Evolutionary conservation across 1,140 invertebrate genomes (phyloP), one percentile per base, ranked within the genome.

Genomic region (Lutraria rhynchaena): DNA sequence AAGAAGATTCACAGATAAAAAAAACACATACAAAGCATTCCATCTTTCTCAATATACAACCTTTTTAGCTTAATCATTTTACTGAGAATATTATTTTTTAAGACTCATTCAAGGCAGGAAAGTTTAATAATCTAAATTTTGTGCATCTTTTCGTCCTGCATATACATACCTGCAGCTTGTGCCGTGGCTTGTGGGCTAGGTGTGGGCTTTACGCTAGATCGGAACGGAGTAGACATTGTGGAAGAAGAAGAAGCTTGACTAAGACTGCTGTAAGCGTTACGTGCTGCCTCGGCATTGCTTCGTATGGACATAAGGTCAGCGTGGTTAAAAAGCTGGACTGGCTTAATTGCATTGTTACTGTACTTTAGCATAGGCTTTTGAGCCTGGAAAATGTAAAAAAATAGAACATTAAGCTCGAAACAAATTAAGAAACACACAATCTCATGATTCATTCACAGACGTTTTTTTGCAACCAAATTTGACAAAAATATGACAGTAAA

Each of bases 291-390:
- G 22, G 82, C 77, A 55, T 75, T 69, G n/a, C 76, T 70, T 27
- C 76, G 69, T 44, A 82, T 70, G 27, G 81, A 57, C n/a, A 81
- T 27, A 5, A 82, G 41, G 58, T 89, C 85, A 11, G 82, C 51
- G 17, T 89, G 87, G 55, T 85, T 87, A 49, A 83, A 87, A 13
- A 88, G 76, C 75, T 87, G 86, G 1, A 88, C 70, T 5, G 87
- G 87, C 53, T 87, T 87, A 60, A 86, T 77, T 1, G 86, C 35
- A 15, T 76, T 65, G 27, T 86, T 86, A 37, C 88, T 90, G 78
- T 91, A 89, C 71, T 89, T 91, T 0, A 91, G 84, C 24, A 89
- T 77, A 0, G 89, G 90, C 73, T 89, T 89, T 37, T 88, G 87
- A n/a, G 83, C 76, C 71, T 83, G 75, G 61, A 78, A 67, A 0